Base-by-base conservation (phyloP, 2,888 invertebrate species). In the Tachystola acroxantha region DNA sequence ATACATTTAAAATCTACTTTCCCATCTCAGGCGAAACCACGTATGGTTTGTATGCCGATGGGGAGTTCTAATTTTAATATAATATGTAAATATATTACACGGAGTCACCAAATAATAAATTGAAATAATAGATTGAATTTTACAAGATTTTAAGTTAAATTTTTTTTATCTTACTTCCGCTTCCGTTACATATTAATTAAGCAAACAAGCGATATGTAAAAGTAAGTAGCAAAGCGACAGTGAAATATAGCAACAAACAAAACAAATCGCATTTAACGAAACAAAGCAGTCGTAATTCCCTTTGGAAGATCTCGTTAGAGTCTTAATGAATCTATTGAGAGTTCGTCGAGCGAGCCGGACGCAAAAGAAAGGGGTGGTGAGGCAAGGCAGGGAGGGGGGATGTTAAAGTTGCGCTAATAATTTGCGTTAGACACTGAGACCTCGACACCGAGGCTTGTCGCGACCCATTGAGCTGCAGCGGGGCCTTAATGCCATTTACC, bases 311-410 rank as follows among this genome's bases (percentile, higher is more conserved):
- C 81, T 85, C 78, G 84, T 85, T 84, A 84, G 74, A 72, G 74
- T 71, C 75, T 73, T 85, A 84, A 86, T 85, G 82, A 86, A 79
- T 84, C 84, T 84, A 86, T 86, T 84, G 84, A 85, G 74, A 72
- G 73, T 74, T 69, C 67, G 69, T 70, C 68, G 70, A 78, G 81
- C 76, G 80, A 68, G 62, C 64, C 60, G 71, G 69, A 64, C 64
- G 52, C 45, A 64, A 71, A 75, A 77, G 74, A 76, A 74, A 72
- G 63, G 65, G 45, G 56, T 46, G 50, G 54, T 49, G 64, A 66
- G 75, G 3, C 6, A 70, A 75, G 77, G 74, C 75, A 75, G 71
- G 63, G 64, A 45, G 57, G 48, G 51, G 55, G 49, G 63, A 67
- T 74, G 64, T 61, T 69, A 66, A 64, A 73, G 68, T 76, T 71